Evolutionary conservation across 2,797 vertebrate genomes (phyloP).

Genomic region (Mus caroli): DNA sequence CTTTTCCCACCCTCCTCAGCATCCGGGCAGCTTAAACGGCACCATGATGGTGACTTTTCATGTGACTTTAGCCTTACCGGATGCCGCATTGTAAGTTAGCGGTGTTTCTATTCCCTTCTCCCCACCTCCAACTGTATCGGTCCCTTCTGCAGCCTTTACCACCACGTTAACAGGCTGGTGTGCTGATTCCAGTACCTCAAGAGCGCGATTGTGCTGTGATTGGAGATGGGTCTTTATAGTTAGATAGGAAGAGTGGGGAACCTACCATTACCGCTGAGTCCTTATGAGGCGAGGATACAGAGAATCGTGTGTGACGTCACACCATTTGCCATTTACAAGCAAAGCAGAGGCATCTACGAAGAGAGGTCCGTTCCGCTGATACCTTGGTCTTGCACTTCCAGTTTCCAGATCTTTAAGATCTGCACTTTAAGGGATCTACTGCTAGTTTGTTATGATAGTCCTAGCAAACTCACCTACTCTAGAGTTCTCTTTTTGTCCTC

Average conservation of each 20-base stretch:
- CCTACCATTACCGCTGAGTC: background rate
- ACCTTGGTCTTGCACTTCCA: background rate
- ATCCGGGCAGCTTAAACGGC: background rate
- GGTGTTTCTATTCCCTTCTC: accelerated
- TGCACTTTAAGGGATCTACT: background rate
- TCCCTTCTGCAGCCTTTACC: background rate
- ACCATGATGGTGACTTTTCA: background rate
- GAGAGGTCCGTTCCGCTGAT: background rate
- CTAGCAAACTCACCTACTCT: background rate
- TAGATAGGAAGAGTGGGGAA: background rate
- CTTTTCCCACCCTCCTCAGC: accelerated
- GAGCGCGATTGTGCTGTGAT: background rate
- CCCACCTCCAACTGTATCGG: too few species aligned
- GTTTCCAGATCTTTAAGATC: background rate
- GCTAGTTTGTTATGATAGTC: background rate
- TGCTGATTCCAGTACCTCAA: background rate
- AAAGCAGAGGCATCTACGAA: background rate
- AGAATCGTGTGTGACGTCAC: background rate
- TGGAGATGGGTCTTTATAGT: background rate
- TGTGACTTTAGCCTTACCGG: background rate
- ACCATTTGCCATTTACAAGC: background rate
- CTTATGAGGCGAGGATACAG: background rate
- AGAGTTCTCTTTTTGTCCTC: background rate
- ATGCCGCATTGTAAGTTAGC: background rate
- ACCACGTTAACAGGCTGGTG: background rate